Base-by-base conservation (phyloP, 2,113 vertebrate species). In the Aramus guarauna region DNA sequence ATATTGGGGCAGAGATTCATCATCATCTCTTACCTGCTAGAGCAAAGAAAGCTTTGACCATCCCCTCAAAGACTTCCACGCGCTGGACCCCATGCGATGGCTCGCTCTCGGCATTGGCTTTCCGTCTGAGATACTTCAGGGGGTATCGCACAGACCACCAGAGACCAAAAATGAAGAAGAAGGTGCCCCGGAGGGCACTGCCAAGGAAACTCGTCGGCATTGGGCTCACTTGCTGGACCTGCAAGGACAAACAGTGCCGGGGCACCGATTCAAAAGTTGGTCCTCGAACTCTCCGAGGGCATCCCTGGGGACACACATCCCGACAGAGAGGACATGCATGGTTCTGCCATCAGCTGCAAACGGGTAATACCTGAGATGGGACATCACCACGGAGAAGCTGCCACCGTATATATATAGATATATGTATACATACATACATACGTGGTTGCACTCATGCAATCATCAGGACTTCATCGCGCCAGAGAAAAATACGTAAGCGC, bases 111-210 rank as follows among this genome's bases (percentile, higher is more conserved):
- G 82, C 59, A 1, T 87, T 97, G 5, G 18, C 87, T 43, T 91
- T 98, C 85, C 87, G 97, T 89, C 97, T 97, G 64, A 98, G 96
- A 82, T 99, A 98, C 80, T 92, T 98, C 21, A 99, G 86, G 2
- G 98, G 97, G 89, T 98, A 96, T 62, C 99, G 98, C 68, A 99
- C 95, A 0, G 99, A 98, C 97, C 99, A 99, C 99, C 99, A 99
- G 12, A 99, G 94, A 6, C 99, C 99, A 63, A 98, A 96, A 19
- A 99, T 8, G 17, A 99, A 71, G 97, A 99, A 99, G 95, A 99
- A 99, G 11, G 98, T 98, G 68, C 99, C 99, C 3, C 98, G 99
- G 30, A 99, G 98, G 59, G 99, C 99, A 3, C 99, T 99, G 88
- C 99, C 99, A 56, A 98, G 98, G 84, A 99, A 99, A 95, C 98